Evolutionary conservation across 2,888 invertebrate genomes (phyloP).

Genomic region (Drosophila birchii): DNA sequence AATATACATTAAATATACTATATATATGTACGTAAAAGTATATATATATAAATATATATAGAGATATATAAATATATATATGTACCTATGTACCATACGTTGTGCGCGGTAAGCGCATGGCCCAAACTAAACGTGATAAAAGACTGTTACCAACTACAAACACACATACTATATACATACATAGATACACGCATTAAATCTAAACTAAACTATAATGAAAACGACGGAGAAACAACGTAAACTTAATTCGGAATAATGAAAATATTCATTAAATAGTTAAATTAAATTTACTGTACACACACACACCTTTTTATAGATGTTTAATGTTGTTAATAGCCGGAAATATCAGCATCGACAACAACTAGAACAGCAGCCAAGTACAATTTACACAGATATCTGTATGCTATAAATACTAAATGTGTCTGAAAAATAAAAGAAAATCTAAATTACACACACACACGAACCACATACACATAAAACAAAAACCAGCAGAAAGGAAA

Average conservation of each 20-base stretch:
- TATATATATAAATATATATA: constrained; percentile 10
- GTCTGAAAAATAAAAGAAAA: constrained; percentile 9
- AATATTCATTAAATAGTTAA: constrained; percentile 32
- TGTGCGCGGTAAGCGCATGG: constrained; percentile 44
- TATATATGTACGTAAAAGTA: constrained; percentile 10
- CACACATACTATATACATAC: constrained; percentile 49
- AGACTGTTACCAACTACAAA: constrained; percentile 78
- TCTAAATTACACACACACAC: constrained; percentile 13
- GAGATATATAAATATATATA: constrained; percentile 9
- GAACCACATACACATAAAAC: constrained; percentile 8
- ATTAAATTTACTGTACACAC: constrained; percentile 39
- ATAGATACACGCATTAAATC: constrained; percentile 44
- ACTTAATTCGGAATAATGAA: constrained; percentile 45
- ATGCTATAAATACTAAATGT: constrained; percentile 9
- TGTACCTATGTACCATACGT: constrained; percentile 41
- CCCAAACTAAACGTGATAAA: constrained; percentile 78
- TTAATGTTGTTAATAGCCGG: constrained; percentile 43
- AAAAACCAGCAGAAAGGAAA: constrained; percentile 30
- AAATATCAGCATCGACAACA: constrained; percentile 3
- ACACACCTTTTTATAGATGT: constrained; percentile 46
- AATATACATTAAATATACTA: constrained; percentile 32
- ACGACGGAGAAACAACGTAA: constrained; percentile 28
- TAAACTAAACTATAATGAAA: constrained; percentile 28
- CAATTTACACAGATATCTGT: constrained; percentile 64
- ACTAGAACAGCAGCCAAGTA: constrained; percentile 42